Conservation (phyloP, 2,113 vertebrate species). For the Anolis carolinensis region DNA sequence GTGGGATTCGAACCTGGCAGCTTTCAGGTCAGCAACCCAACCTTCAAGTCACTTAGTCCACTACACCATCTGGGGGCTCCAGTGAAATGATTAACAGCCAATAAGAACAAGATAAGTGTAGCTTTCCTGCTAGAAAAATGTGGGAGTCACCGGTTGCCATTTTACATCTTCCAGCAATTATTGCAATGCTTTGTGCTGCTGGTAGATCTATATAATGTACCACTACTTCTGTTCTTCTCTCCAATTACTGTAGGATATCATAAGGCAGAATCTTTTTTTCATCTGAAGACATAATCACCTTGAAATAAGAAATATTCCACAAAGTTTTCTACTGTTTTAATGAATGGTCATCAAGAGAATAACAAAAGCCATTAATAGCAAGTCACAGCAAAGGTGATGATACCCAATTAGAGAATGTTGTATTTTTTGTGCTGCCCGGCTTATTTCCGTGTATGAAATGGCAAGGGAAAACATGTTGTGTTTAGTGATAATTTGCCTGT, state of each 20-base stretch:
- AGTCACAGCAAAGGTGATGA: not conserved
- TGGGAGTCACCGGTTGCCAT: constrained; percentile 7
- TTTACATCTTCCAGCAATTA: not conserved
- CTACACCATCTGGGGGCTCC: too few relatives aligned
- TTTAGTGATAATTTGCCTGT: not conserved
- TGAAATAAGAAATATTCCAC: constrained; percentile 6
- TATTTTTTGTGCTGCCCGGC: not conserved
- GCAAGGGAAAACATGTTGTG: not conserved
- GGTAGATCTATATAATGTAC: not conserved
- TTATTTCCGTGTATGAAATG: not conserved
- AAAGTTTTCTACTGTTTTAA: not conserved
- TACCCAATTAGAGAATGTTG: not conserved
- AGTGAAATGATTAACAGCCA: not conserved
- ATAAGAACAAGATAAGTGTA: constrained; percentile 6
- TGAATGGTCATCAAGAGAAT: not conserved
- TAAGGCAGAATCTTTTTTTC: not conserved
- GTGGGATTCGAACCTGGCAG: too few relatives aligned
- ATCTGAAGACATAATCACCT: not conserved
- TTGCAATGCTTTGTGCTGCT: not conserved
- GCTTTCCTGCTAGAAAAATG: constrained; percentile 12
- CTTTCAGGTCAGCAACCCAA: too few relatives aligned
- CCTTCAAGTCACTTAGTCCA: too few relatives aligned
- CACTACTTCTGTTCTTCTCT: not conserved
- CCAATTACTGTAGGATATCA: not conserved
- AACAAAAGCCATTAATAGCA: not conserved